Base-by-base conservation (phyloP, 2,888 invertebrate species). In the Lagria hirta region DNA sequence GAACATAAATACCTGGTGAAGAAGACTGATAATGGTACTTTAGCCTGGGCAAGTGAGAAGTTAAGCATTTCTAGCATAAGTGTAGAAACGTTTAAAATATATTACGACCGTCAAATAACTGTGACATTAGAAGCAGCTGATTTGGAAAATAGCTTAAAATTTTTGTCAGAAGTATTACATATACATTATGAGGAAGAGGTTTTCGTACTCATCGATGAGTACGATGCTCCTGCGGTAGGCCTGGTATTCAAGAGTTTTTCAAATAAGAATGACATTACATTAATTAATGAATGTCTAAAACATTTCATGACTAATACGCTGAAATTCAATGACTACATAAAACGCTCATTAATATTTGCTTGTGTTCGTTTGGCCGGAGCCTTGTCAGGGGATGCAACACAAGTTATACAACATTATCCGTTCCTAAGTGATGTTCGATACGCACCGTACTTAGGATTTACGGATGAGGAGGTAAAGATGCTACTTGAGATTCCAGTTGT, bases 381-480 rank as follows among this genome's bases (percentile, higher is more conserved):
- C 27, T 44, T 33, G 16, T 38, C 38, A 44, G 44, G 44, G 23
- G 38, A 38, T 44, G 35, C 44, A 44, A 24, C 32, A 47, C 37
- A 43, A 47, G 23, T 37, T 47, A 47, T 43, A 43, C 4, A 2
- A 33, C 37, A 43, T 43, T 37, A 37, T 47, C 42, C 43, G 18
- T 47, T 47, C 47, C 38, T 44, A 44, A 41, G 42, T 43, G 43
- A 36, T 30, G 4, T 36, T 42, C 14, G 24, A 47, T 47, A 43
- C 37, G 43, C 47, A 42, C 36, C 32, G 26, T 37, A 36, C 42
- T 47, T 47, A 43, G 37, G 47, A 47, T 47, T 47, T 47, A 47
- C 47, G 27, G 29, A 36, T 36, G 32, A n/a, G 42, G 46, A 42
- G 28, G 36, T 47, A 47, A n/a, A 24, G 36, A 30, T 42, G 42